Conservation (phyloP, 2,113 vertebrate species). For the Paratilapia polleni region DNA sequence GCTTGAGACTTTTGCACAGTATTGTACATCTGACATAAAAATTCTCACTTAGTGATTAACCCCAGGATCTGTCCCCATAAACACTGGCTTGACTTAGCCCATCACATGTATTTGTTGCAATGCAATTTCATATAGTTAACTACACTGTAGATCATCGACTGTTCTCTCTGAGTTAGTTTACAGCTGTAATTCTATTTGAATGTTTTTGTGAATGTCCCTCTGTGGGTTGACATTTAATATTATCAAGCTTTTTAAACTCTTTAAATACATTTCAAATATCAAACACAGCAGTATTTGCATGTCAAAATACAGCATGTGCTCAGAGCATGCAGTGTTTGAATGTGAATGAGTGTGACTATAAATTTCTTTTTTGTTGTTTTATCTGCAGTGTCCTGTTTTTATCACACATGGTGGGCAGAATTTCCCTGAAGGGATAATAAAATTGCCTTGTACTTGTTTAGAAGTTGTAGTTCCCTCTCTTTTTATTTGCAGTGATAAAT, state of each 20-base stretch:
- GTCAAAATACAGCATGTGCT: constrained; percentile 21
- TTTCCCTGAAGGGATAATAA: constrained; percentile 54
- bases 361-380: constrained; percentile 62
- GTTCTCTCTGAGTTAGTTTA: neutral
- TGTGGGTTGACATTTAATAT: constrained; percentile 3
- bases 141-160: neutral
- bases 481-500: constrained; percentile 47
- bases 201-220: neutral
- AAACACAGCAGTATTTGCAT: constrained; percentile 3
- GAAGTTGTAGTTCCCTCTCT: constrained; percentile 26
- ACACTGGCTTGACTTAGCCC: neutral
- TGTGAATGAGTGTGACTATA: constrained; percentile 43
- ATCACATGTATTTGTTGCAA: neutral
- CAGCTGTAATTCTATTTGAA: neutral
- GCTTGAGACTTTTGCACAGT: too few species aligned
- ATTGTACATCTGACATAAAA: neutral
- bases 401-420: constrained; percentile 49
- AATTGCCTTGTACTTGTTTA: constrained; percentile 29
- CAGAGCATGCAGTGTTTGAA: constrained; percentile 40
- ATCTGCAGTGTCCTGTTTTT: constrained; percentile 56
- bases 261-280: constrained; percentile 22
- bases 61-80: neutral
- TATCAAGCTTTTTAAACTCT: neutral
- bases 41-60: neutral
- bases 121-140: neutral